Evolutionary conservation across 2,797 vertebrate genomes (phyloP), one percentile per base, ranked within the genome.

Genomic region (Enteromius afrohamiltoni): DNA sequence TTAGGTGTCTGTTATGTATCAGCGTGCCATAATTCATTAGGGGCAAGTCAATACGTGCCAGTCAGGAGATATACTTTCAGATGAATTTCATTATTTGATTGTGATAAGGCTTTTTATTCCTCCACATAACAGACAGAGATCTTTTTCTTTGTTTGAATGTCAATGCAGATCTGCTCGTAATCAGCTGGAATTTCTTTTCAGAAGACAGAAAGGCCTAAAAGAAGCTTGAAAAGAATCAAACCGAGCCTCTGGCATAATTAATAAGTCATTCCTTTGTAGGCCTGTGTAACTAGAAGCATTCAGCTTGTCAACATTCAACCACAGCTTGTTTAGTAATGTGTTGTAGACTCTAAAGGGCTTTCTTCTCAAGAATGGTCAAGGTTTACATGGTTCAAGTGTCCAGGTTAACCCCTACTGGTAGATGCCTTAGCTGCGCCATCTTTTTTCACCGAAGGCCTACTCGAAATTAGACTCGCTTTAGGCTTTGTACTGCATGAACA

Each of bases 251-350:
- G 88, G 89, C 87, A 47, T 80, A 86, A 93, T 93, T 87, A 94
- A 93, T 94, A 93, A 94, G 92, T 92, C 40, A 92, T 92, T 80
- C 77, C 87, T 92, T 93, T 92, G 74, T 49, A 89, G 87, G 84
- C 79, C 31, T 90, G 89, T 90, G 91, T 81, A 81, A 86, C 47
- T 79, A 87, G 87, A 86, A 86, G 84, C 85, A 64, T 87, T 86
- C 86, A 86, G 87, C 89, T 83, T 91, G 92, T 93, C 87, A 92
- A 91, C 91, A 92, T 91, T 92, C 91, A 91, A 89, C 88, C 85
- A 88, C 81, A 79, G 84, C 74, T 81, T 85, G 83, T 89, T 89
- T 86, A 79, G 81, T 79, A 87, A 89, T 86, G 82, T 89, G 89
- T 85, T 81, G 42, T 83, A 58, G 67, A 84, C 84, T 86, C 68